Conservation (phyloP, 2,797 vertebrate species). For the Enteromius thamalakanensis region DNA sequence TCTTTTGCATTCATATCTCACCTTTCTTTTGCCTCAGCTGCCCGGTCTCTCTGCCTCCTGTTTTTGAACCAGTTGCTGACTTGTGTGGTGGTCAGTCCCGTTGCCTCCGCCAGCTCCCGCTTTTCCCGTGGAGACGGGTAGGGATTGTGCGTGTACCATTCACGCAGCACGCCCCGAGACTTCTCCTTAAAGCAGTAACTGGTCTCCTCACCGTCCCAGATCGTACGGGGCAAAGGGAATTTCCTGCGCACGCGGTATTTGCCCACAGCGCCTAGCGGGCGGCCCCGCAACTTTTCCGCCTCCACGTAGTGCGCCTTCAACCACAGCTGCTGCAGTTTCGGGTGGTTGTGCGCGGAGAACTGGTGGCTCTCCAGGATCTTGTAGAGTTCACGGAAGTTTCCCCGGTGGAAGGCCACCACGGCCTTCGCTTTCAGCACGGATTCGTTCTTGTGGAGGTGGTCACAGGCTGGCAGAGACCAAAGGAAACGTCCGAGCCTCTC, state of each 20-base stretch:
- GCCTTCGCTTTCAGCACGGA: constrained; percentile 97
- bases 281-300: constrained; percentile 92
- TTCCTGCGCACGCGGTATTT: constrained; percentile 95
- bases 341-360: constrained; percentile 94
- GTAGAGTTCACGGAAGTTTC: constrained; percentile 96
- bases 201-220: constrained; percentile 97
- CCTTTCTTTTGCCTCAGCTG: constrained; percentile 97
- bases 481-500: constrained; percentile 93
- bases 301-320: constrained; percentile 97
- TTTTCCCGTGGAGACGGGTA: constrained; percentile 96
- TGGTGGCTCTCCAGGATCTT: constrained; percentile 96
- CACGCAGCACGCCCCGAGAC: constrained; percentile 90
- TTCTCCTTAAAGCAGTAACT: constrained; percentile 99
- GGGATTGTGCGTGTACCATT: constrained; percentile 97
- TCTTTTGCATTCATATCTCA: constrained; percentile 63
- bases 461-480: constrained; percentile 96
- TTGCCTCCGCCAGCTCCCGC: constrained; percentile 93
- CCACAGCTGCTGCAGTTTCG: constrained; percentile 96
- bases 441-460: constrained; percentile 98
- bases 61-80: constrained; percentile 99
- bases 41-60: constrained; percentile 93
- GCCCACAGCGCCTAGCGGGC: constrained; percentile 92
- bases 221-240: constrained; percentile 94
- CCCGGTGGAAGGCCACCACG: constrained; percentile 94
- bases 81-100: constrained; percentile 95